These are phyloP conservation scores for Oriolus oriolus DNA, from an alignment of 2,113 vertebrate species.

Conservation along the genomic window DNA sequence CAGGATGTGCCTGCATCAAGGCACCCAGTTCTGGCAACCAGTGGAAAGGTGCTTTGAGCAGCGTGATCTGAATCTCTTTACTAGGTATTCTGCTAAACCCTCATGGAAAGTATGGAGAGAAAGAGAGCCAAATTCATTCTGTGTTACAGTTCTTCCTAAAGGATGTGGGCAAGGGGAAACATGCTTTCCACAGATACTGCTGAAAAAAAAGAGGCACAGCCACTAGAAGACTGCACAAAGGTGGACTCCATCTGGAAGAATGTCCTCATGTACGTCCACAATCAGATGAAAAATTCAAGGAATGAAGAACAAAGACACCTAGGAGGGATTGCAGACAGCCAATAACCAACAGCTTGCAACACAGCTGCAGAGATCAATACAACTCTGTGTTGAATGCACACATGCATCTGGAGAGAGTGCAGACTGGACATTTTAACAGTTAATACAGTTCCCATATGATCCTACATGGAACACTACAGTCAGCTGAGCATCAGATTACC, in stretches of 20 bases:
- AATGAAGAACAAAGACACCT: conserved; percentile 20
- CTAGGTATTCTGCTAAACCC: background rate
- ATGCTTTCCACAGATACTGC: background rate
- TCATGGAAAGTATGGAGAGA: background rate
- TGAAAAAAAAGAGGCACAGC: background rate
- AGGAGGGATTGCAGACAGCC: background rate
- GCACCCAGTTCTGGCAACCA: background rate
- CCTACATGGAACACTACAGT: background rate
- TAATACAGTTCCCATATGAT: background rate
- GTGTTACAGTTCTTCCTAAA: background rate
- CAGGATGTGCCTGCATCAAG: accelerated
- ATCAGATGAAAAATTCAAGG: background rate
- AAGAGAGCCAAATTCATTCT: background rate
- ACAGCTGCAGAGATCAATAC: background rate
- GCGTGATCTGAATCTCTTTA: background rate
- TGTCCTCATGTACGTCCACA: background rate
- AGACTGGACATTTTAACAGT: background rate
- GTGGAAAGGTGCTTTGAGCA: background rate
- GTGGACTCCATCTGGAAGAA: background rate
- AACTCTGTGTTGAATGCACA: background rate
- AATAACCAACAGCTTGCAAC: background rate
- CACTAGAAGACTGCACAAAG: background rate
- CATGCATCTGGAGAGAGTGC: background rate
- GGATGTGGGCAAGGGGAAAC: background rate
- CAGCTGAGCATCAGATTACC: background rate